Evolutionary conservation across 2,797 vertebrate species (phyloP).

Genomic region (Scleropages formosus): DNA sequence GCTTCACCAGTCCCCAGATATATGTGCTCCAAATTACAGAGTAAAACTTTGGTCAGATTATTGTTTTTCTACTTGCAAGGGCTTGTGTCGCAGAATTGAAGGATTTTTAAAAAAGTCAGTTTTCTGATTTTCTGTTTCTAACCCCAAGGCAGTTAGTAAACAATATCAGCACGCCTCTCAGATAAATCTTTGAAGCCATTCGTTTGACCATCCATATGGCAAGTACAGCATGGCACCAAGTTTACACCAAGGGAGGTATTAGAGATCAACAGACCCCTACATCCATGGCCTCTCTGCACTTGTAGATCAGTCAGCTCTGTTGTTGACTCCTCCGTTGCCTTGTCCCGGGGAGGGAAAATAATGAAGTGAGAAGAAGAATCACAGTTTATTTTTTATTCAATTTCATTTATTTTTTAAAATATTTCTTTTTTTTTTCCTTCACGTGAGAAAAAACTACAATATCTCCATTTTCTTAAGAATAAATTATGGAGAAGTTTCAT

Average conservation of each 20-base stretch:
- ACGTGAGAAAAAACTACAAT: too few species aligned
- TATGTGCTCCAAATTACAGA: constrained; percentile 11
- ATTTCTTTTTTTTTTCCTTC: too few species aligned
- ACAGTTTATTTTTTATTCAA: not conserved
- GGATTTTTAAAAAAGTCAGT: constrained; percentile 12
- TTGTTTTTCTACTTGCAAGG: constrained; percentile 11
- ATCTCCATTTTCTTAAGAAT: not conserved
- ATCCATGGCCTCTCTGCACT: not conserved
- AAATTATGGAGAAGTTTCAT: too few species aligned
- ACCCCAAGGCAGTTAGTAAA: constrained; percentile 24
- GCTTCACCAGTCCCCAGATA: not conserved
- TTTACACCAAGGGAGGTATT: constrained; percentile 14
- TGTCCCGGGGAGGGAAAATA: constrained; percentile 22
- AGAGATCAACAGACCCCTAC: not conserved
- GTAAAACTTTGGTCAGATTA: constrained; percentile 15
- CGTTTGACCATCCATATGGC: constrained; percentile 16
- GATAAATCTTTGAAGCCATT: constrained; percentile 21
- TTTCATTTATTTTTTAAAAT: too few species aligned
- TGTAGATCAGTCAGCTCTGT: not conserved
- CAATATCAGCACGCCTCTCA: constrained; percentile 14
- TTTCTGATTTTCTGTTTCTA: constrained; percentile 10
- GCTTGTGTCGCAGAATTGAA: constrained; percentile 20
- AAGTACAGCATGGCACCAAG: not conserved
- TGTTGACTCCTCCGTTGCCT: not conserved
- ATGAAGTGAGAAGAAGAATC: constrained; percentile 10